Evolutionary conservation across 2,888 invertebrate species (phyloP).

Genomic region (Stenolophus ochropezus): DNA sequence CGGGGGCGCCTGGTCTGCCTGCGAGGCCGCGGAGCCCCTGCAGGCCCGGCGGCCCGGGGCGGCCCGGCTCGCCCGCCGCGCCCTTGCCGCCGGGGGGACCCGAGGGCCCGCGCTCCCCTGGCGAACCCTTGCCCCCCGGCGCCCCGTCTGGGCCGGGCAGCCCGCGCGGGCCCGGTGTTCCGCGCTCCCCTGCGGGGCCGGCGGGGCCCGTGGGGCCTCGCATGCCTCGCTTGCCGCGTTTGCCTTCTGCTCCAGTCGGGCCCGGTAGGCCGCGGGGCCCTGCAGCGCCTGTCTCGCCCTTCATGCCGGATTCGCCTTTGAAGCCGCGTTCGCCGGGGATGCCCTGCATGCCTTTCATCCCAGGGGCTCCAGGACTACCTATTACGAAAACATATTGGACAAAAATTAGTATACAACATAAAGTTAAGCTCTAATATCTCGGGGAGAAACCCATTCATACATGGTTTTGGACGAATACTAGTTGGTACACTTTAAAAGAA

Average conservation of each 20-base stretch:
- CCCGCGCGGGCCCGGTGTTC: conserved; percentile 79
- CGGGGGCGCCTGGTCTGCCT: conserved; percentile 83
- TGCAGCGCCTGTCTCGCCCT: conserved; percentile 83
- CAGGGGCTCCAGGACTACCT: conserved; percentile 83
- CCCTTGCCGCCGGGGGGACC: conserved; percentile 81
- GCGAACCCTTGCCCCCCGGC: conserved; percentile 83
- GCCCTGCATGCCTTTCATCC: conserved; percentile 86
- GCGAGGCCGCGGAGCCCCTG: conserved; percentile 78
- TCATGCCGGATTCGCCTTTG: conserved; percentile 85
- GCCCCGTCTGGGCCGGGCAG: conserved; percentile 87
- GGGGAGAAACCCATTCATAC: too few relatives aligned
- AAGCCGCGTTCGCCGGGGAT: conserved; percentile 85
- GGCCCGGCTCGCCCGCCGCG: conserved; percentile 76
- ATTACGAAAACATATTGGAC: too few relatives aligned
- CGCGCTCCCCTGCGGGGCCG: conserved; percentile 86
- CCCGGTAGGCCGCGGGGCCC: conserved; percentile 88
- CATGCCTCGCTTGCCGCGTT: conserved; percentile 87
- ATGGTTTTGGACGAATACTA: too few relatives aligned
- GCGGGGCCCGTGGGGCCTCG: conserved; percentile 83
- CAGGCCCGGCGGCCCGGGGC: conserved; percentile 76
- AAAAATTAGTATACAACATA: too few relatives aligned
- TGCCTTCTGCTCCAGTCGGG: conserved; percentile 84
- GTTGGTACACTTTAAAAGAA: too few relatives aligned
- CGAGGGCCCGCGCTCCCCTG: conserved; percentile 83
- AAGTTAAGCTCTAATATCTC: too few relatives aligned